Base-by-base conservation (phyloP, 1,140 invertebrate genomes). In the Aphelenchoides avenae region DNA sequence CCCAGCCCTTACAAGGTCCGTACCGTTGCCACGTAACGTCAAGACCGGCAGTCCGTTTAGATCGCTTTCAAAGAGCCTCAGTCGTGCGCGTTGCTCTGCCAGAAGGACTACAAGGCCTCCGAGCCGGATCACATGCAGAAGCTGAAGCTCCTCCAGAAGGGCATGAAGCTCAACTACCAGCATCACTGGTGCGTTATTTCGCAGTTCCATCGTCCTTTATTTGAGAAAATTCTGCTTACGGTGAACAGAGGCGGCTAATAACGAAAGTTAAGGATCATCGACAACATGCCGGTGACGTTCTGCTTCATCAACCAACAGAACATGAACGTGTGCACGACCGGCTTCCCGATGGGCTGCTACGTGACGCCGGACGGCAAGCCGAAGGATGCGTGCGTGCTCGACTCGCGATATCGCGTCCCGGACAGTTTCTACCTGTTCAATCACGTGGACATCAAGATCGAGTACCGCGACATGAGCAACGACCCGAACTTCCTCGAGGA, bases 341-440 rank as follows among this genome's bases (percentile, higher is more conserved):
- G 93, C 30, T 97, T 97, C 77, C 92, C 91, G 0, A 92, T 97
- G 86, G 94, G 94, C n/a, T 98, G 94, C 78, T 89, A 71, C 36
- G 80, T 83, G 57, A 81, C 84, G 64, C 57, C 61, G 36, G 66
- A 81, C 9, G 80, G 80, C 36, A 78, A 78, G 27, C 79, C 78
- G 36, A 84, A 84, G 73, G 85, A 85, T 66, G 81, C 83, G 13
- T 87, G 85, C 74, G 81, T 82, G 33, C 80, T 85, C 52, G 82
- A 87, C 78, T 82, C 85, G 27, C 59, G 59, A 31, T 77, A 70
- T 56, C 54, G 80, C 57, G 80, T 83, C 59, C 78, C 81, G 1
- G 84, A 87, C 59, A 86, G 85, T 1, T 94, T 87, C 77, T 97
- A 91, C 79, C 79, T 95, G 18, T 95, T 92, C 79, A 98, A 98